Conservation (phyloP, 2,113 vertebrate genomes). For the Plectropomus leopardus region DNA sequence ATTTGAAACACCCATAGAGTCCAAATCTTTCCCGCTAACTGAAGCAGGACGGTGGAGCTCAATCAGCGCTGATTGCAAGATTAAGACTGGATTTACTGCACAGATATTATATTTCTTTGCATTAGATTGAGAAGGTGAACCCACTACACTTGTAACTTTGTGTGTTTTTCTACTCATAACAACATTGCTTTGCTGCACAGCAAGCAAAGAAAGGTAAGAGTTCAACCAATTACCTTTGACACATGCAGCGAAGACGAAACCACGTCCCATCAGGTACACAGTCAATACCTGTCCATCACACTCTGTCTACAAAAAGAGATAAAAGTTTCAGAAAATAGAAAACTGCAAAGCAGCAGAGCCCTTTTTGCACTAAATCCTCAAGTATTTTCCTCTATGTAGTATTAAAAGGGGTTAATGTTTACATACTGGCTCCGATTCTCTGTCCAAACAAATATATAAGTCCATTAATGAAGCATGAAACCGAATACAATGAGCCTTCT, state of each 20-base stretch:
- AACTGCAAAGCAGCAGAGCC: not conserved
- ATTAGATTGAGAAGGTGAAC: not conserved
- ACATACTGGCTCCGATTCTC: not conserved
- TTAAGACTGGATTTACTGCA: not conserved
- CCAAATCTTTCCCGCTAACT: no score
- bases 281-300: slow-evolving; percentile 12
- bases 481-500: slow-evolving; percentile 16
- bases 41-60: not conserved
- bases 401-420: not conserved
- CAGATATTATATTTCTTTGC: not conserved
- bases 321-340: not conserved
- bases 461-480: slow-evolving; percentile 23
- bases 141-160: not conserved
- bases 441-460: slow-evolving; percentile 21
- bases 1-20: not conserved
- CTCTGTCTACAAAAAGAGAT: not conserved
- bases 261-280: slow-evolving; percentile 4
- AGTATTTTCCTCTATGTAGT: not conserved
- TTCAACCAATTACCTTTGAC: slow-evolving; percentile 19
- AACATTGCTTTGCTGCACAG: slow-evolving; percentile 7
- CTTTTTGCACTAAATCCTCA: not conserved
- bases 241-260: not conserved
- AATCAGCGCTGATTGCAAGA: slow-evolving; percentile 2
- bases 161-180: not conserved
- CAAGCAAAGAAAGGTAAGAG: slow-evolving; percentile 8